These are phyloP conservation scores for Gephyroberyx darwinii DNA, from an alignment of 2,797 vertebrate species.

Conservation along the genomic window DNA sequence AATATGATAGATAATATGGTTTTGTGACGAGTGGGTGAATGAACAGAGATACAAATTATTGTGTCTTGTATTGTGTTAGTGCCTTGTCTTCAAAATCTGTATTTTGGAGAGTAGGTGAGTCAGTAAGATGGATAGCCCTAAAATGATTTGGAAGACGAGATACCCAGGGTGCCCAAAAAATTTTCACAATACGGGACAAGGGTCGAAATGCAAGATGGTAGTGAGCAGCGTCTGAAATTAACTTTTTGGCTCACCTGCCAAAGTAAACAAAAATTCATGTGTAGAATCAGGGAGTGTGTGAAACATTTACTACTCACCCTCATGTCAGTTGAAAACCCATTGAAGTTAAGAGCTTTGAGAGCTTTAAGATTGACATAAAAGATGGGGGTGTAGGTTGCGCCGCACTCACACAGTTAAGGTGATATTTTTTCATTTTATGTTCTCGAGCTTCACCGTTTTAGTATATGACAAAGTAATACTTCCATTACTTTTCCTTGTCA, in stretches of 20 bases:
- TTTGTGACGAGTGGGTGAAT: slow-evolving; percentile 48
- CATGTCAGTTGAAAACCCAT: too few relatives aligned
- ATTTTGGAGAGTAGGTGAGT: slow-evolving; percentile 15
- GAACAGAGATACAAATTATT: slow-evolving; percentile 26
- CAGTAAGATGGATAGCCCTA: neutral
- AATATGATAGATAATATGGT: slow-evolving; percentile 55
- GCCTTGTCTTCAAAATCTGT: slow-evolving; percentile 23
- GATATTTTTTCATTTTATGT: too few relatives aligned
- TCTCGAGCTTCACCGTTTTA: too few relatives aligned
- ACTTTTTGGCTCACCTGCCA: neutral
- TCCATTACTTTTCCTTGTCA: too few relatives aligned
- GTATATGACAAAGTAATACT: too few relatives aligned
- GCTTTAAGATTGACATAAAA: too few relatives aligned
- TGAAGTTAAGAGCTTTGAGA: too few relatives aligned
- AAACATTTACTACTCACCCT: too few relatives aligned
- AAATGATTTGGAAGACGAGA: slow-evolving; percentile 6
- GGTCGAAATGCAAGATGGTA: neutral
- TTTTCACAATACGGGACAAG: neutral
- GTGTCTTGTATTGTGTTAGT: neutral
- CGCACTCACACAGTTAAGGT: too few relatives aligned
- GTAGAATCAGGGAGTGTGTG: too few relatives aligned
- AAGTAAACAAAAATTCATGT: neutral
- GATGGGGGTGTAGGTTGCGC: too few relatives aligned
- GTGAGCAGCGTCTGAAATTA: neutral
- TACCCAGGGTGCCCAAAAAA: neutral